Base-by-base conservation (phyloP, 2,797 vertebrate genomes). In the Mus spretus region DNA sequence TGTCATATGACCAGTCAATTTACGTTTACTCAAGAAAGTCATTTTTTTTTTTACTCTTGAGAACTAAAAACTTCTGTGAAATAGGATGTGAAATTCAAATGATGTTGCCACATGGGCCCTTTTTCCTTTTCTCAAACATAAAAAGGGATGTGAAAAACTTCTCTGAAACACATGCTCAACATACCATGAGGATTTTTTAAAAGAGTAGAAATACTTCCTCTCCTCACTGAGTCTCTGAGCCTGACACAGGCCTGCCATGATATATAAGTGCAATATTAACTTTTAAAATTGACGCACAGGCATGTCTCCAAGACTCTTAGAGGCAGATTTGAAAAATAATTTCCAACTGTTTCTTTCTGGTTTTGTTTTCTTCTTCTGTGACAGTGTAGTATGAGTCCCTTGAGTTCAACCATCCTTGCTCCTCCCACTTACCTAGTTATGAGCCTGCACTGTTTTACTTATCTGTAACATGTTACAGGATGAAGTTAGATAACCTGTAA, bases 11-110 rank as follows among this genome's bases (percentile, higher is more conserved):
- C 37, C 34, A 91, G 17, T 17, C 77, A 57, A 78, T 37, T 81
- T 83, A 81, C 57, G 19, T 11, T 72, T 75, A 83, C 89, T 63
- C 75, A 17, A 93, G 74, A 93, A 80, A 74, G 24, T 82, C 67
- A 92, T 40, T 53, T 55, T 57, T 67, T 70, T 72, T 57, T 67
- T 70, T 72, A 59, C 14, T 28, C 72, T 81, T 61, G 90, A 81
- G 94, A 65, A 84, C 92, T 75, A 93, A 96, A 96, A 72, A 1
- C 53, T 94, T 89, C 55, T 96, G 91, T 90, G 89, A 97, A 97
- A 97, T 91, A 93, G 97, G 95, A 97, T 96, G 90, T 97, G 97
- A 97, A 97, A 97, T 28, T 96, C 77, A 93, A 97, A 94, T 8
- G 31, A 90, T 89, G 95, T 97, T 96, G 90, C 94, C 74, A 97